Evolutionary conservation across 2,888 invertebrate species (phyloP), one percentile per base, ranked within the genome.

Genomic region (Cabera pusaria): DNA sequence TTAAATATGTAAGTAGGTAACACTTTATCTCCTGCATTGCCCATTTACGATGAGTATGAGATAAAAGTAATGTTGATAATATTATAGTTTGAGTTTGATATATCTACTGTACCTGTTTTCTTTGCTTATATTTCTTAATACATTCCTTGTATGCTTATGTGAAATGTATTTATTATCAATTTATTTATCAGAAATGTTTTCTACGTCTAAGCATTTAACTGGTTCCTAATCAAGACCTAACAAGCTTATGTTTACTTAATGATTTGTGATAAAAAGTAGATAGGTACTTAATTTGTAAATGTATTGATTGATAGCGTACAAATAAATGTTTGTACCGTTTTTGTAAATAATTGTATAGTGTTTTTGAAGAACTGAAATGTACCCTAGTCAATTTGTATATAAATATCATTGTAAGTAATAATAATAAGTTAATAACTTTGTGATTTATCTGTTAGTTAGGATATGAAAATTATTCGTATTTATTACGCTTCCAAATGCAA

Each of bases 301-400:
- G 25, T 19, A 36, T 36, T n/a, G n/a, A n/a, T n/a, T n/a, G n/a
- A n/a, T n/a, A n/a, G n/a, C n/a, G n/a, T n/a, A n/a, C n/a, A n/a
- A 37, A 36, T 31, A 34, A 44, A 41, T 19, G 23, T 69, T 57
- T 57, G 62, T 68, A 63, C 68, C 50, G 67, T 23, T 56, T 57
- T 63, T 77, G 73, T 75, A 81, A 64, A 74, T 76, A 73, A 54
- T 57, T 67, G 51, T 63, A 58, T 67, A 69, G 67, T 54, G 59
- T 64, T 72, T 80, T 82, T 63, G 81, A 82, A 83, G 88, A 87
- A 88, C 88, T 88, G 88, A 88, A 86, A 72, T 84, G 80, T 86
- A 86, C 83, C 82, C 88, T 88, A 88, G 88, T 88, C 88, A 88
- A 88, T 88, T 40, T 88, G 86, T 87, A 88, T 75, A 88, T 88